phyloP scores from a whole-genome alignment of 2,113 vertebrate species.

The Oncorhynchus gorbuscha region DNA sequence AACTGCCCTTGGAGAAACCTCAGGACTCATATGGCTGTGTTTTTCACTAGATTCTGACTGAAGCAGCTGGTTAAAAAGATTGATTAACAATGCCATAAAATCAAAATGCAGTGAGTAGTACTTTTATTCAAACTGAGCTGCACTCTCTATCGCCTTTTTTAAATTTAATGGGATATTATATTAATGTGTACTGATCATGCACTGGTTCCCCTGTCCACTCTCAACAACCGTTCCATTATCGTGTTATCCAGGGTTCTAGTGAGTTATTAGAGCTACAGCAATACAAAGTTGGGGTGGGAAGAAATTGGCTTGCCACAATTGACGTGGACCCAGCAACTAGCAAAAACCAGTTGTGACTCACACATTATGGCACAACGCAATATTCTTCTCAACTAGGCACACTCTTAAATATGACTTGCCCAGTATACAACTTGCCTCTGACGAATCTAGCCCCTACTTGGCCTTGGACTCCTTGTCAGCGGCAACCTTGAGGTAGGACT shows the following conservation, averaged over 20 bases:
- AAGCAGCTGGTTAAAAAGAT: background rate
- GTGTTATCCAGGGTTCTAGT: background rate
- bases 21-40: background rate
- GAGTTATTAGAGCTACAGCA: slow-evolving; percentile 1
- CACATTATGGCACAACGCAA: slow-evolving; percentile 1
- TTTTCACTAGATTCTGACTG: background rate
- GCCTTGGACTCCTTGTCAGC: slow-evolving; percentile 34
- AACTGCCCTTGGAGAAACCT: background rate
- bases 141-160: background rate
- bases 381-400: slow-evolving; percentile 22
- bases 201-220: background rate
- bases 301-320: background rate
- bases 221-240: background rate
- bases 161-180: slow-evolving; percentile 7
- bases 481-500: slow-evolving; percentile 72
- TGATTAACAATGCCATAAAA: slow-evolving; percentile 12
- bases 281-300: slow-evolving; percentile 11
- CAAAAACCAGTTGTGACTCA: background rate
- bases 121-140: slow-evolving; percentile 6
- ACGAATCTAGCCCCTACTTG: slow-evolving; percentile 42
- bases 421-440: background rate
- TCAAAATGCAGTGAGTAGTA: background rate
- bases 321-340: slow-evolving; percentile 7
- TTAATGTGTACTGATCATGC: slow-evolving; percentile 19
- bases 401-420: background rate